phyloP scores from a whole-genome alignment of 2,888 invertebrate genomes.

The Sisyra nigra region DNA sequence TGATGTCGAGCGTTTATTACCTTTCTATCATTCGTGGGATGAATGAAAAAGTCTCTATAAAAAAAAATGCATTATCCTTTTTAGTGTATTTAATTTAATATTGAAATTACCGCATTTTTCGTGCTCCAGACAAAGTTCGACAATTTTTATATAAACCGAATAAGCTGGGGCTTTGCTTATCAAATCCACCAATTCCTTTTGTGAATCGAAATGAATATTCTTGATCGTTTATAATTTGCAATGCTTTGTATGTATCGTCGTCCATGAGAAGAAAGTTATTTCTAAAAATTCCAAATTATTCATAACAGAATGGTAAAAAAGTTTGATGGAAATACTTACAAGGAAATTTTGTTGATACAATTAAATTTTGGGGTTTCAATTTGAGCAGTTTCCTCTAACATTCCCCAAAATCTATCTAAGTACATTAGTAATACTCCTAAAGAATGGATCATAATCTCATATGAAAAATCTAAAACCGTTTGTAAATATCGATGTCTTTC shows the following conservation, averaged over 20 bases:
- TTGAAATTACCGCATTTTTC: constrained; percentile 6
- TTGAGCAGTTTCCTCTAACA: constrained; percentile 26
- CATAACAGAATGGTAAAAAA: neutral
- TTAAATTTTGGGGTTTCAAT: constrained; percentile 27
- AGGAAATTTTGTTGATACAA: constrained; percentile 37
- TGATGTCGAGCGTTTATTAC: constrained; percentile 46
- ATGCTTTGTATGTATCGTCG: constrained; percentile 50
- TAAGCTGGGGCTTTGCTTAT: constrained; percentile 55
- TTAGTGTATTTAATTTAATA: neutral
- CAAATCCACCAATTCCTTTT: constrained; percentile 37
- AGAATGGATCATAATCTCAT: constrained; percentile 46
- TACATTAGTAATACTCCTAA: constrained; percentile 55
- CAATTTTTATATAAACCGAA: constrained; percentile 38
- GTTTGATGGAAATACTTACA: constrained; percentile 33
- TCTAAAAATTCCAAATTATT: constrained; percentile 24
- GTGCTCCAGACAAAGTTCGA: constrained; percentile 10
- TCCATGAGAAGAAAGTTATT: constrained; percentile 53
- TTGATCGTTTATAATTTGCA: constrained; percentile 60
- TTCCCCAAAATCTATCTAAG: constrained; percentile 47
- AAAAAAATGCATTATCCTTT: neutral
- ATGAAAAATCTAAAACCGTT: constrained; percentile 41
- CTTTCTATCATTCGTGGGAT: constrained; percentile 46
- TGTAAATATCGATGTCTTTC: constrained; percentile 41
- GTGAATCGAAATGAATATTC: constrained; percentile 63
- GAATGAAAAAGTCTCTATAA: constrained; percentile 47